Base-by-base conservation (phyloP, 2,113 vertebrate species). In the Chionis minor region DNA sequence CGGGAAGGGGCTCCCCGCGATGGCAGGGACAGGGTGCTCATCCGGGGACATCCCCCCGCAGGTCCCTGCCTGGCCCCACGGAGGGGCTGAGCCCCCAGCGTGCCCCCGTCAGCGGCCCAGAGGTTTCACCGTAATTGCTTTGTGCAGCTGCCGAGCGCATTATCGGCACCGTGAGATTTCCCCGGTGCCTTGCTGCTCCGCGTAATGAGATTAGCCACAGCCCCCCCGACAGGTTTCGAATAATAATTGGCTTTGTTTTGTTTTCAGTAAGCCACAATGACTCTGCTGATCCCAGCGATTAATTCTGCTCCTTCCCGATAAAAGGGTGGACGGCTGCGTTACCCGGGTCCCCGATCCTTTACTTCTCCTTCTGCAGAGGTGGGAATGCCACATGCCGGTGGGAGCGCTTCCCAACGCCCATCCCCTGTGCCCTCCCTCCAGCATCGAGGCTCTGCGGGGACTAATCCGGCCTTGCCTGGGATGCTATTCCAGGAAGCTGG, bases 211-310 rank as follows among this genome's bases (percentile, higher is more conserved):
- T 95, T 91, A 96, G 81, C 89, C 89, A 92, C 59, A 44, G 83
- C 77, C 89, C 45, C 45, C 90, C 86, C 4, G 47, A 87, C 81
- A 67, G 75, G 52, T 21, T 42, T 14, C 24, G 17, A 85, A 93
- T 90, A 91, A 93, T 91, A 79, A 95, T 94, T 79, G 85, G 65
- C 88, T 96, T 94, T 71, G 94, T 63, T 95, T 96, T 96, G 91
- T 92, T 94, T 96, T 38, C 95, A 67, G 49, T 55, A 20, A 95
- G 63, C 78, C 89, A 80, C 87, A 72, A 72, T 49, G 87, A 94
- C 49, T 83, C 78, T 56, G 87, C 74, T 69, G 95, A 95, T 91
- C 84, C 4, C 0, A 82, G 74, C 12, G 73, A 95, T 94, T 91
- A 94, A 91, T 81, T 87, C 85, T 49, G 87, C 92, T 89, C 66